Base-by-base conservation (phyloP, 2,797 vertebrate genomes). In the Petrocephalus schoutedeni region DNA sequence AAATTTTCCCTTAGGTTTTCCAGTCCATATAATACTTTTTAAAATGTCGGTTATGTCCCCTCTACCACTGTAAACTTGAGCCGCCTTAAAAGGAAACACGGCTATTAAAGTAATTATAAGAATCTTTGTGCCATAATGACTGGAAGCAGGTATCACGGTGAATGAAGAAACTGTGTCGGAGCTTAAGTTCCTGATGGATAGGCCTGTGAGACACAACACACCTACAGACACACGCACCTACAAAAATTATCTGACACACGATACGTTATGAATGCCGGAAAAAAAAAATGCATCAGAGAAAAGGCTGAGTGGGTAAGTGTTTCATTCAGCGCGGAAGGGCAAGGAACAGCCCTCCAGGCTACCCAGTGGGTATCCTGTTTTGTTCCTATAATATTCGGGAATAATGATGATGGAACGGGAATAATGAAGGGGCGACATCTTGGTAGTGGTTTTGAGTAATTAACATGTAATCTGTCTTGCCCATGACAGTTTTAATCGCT, bases 311-410 rank as follows among this genome's bases (percentile, higher is more conserved):
- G 59, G 87, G 23, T 93, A 93, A 94, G 93, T 91, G 92, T 89
- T 90, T 21, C 87, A 89, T 92, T 94, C 93, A 91, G 32, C 91
- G 89, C 88, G 85, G 57, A 87, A 53, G 87, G 91, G 92, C 61
- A 92, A 93, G 93, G 92, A 94, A 92, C 92, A 93, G 92, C 92
- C 93, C 94, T 95, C 91, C 90, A 91, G 45, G 89, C 90, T 32
- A 86, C 49, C 92, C 89, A 94, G 93, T 90, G 88, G 92, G 74
- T 92, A 92, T 95, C 93, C 89, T 91, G 93, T 95, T 94, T 91
- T 91, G 88, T 88, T 59, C 54, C 21, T 45, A 86, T 88, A 87
- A 87, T 85, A 88, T 94, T 93, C 91, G 87, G 71, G 87, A 92
- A 95, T 93, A 95, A 94, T 93, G 91, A 90, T 82, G 61, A 90